phyloP scores from a whole-genome alignment of 1,140 invertebrate species.

The Sinella curviseta region DNA sequence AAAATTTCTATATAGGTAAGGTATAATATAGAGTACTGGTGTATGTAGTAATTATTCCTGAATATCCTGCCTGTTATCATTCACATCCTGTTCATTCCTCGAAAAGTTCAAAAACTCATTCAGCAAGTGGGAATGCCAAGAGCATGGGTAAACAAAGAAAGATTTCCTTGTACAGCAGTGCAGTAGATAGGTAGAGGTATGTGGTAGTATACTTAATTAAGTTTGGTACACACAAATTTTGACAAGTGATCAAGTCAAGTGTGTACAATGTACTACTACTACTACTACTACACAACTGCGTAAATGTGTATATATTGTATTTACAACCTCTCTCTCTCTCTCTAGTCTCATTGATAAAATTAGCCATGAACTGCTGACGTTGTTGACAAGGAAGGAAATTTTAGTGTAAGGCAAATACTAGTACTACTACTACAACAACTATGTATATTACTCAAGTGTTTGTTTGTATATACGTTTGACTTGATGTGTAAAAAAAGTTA shows the following conservation, averaged over 20 bases:
- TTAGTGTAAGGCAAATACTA: no score
- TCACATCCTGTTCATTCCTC: constrained; percentile 11
- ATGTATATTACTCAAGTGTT: no score
- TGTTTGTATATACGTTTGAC: no score
- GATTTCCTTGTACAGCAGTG: not conserved
- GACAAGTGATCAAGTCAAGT: constrained; percentile 7
- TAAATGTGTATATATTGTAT: no score
- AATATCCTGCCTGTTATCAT: no score
- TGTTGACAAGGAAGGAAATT: not conserved
- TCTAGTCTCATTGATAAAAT: not conserved
- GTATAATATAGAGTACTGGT: no score
- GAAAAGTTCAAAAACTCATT: constrained; percentile 21
- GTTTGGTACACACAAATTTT: not conserved
- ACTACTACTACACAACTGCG: not conserved
- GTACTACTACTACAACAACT: no score
- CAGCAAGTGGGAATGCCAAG: not conserved
- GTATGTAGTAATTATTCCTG: no score
- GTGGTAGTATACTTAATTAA: not conserved
- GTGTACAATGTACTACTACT: not conserved
- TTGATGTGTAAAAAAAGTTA: no score
- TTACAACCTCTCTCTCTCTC: not conserved
- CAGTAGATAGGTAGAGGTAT: no score
- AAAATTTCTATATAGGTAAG: no score
- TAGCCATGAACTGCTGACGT: not conserved
- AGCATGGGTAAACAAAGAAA: not conserved